phyloP scores from a whole-genome alignment of 2,113 vertebrate species.

The Gobio gobio region DNA sequence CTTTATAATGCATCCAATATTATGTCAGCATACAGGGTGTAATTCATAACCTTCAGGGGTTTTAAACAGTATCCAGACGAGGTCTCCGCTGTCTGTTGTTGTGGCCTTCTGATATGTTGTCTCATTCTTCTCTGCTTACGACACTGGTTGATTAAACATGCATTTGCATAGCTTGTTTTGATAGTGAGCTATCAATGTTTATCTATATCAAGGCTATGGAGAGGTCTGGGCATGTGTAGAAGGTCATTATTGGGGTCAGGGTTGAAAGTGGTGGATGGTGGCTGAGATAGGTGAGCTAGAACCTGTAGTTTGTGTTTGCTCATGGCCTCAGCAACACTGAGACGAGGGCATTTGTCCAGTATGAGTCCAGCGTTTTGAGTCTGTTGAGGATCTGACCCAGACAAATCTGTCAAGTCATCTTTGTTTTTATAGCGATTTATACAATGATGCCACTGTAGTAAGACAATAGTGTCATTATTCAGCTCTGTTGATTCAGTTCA shows the following conservation, averaged over 20 bases:
- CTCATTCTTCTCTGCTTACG: background rate
- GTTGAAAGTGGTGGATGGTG: background rate
- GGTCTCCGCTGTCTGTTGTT: background rate
- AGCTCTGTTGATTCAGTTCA: no score
- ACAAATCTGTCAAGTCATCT: background rate
- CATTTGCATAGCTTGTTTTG: background rate
- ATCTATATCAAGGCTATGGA: slow-evolving; percentile 1
- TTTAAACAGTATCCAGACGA: background rate
- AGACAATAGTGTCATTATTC: no score
- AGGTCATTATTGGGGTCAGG: slow-evolving; percentile 3
- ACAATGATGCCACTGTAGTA: no score
- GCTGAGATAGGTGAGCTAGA: background rate
- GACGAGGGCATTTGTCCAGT: background rate
- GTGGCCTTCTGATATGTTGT: slow-evolving; percentile 21
- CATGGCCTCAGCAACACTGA: background rate
- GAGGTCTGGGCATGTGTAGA: background rate
- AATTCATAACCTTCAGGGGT: background rate
- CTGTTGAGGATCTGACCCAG: background rate
- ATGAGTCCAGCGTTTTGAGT: background rate
- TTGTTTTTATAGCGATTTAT: no score
- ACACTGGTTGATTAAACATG: background rate
- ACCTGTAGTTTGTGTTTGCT: background rate
- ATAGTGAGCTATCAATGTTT: background rate
- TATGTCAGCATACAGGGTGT: background rate
- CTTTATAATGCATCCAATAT: background rate